Base-by-base conservation (phyloP, 2,797 vertebrate species). In the Dendrocincla fuliginosa region DNA sequence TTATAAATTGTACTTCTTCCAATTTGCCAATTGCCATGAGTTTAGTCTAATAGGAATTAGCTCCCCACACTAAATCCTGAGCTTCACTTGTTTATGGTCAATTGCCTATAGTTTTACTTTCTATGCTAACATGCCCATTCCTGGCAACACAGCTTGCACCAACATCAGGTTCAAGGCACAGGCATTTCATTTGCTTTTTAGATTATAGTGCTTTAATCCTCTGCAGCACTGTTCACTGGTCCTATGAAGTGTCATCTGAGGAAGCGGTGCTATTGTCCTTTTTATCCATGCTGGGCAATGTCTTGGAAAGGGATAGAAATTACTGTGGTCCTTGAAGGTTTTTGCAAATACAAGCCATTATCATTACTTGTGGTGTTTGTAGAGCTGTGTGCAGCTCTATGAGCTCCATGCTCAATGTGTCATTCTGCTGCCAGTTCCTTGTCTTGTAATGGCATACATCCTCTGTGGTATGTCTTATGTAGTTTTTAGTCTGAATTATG, bases 1-100 rank as follows among this genome's bases (percentile, higher is more conserved):
- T 89, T 94, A 91, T 68, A 94, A 95, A 86, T 60, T 88, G 50
- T 65, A 35, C 42, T 81, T 90, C 52, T 94, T 95, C 87, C 87
- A 91, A 42, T 84, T 75, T 81, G 37, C n/a, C 91, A 75, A 90
- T 91, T 88, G 65, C 42, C 46, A 8, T 69, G 76, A 79, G 55
- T 88, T 93, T 63, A 86, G 65, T 93, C 76, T 89, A 84, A 93
- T 27, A 78, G 42, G 61, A 86, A 93, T 94, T 93, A 95, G 65
- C 42, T 95, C 18, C 0, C 73, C 32, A 71, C 50, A 14, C 16
- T 69, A 73, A 75, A n/a, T 78, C 80, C 50, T 41, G 32, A 75
- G 57, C n/a, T 88, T 86, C 57, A 84, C 64, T 87, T 91, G 1
- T 64, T 95, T 73, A 69, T 73, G 76, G 69, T 78, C 77, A 88